These are phyloP conservation scores for Ariolimax columbianus DNA, from an alignment of 2,888 invertebrate species.

Conservation along the genomic window DNA sequence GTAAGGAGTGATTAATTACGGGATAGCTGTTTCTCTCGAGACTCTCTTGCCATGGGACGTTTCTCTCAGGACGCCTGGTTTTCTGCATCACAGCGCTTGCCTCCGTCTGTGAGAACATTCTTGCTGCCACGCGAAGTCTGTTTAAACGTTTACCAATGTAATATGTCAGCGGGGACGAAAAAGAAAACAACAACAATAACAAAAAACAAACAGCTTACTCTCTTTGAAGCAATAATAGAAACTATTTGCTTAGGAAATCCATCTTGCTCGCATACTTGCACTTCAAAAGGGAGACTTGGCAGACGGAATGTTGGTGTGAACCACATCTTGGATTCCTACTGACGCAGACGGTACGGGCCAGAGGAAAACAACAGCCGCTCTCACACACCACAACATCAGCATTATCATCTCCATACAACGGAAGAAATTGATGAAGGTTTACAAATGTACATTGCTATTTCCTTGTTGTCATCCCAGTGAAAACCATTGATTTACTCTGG, in stretches of 20 bases:
- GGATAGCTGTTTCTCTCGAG: background rate
- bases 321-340: background rate
- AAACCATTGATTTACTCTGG: too few relatives aligned
- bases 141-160: constrained; percentile 37
- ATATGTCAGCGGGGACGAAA: constrained; percentile 40
- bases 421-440: too few relatives aligned
- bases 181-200: constrained; percentile 26
- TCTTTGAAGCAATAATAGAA: constrained; percentile 49
- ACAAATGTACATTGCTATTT: too few relatives aligned
- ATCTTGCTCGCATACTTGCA: constrained; percentile 24
- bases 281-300: constrained; percentile 22
- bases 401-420: background rate
- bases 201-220: constrained; percentile 37
- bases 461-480: too few relatives aligned
- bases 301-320: constrained; percentile 30
- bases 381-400: background rate
- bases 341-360: background rate
- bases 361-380: background rate
- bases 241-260: constrained; percentile 44
- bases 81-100: background rate
- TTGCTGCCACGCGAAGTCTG: constrained; percentile 36
- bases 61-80: background rate
- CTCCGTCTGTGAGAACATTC: constrained; percentile 1
- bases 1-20: constrained; percentile 23
- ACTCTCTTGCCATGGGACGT: background rate